Conservation (phyloP, 2,888 invertebrate species). For the Yponomeuta malinellus region DNA sequence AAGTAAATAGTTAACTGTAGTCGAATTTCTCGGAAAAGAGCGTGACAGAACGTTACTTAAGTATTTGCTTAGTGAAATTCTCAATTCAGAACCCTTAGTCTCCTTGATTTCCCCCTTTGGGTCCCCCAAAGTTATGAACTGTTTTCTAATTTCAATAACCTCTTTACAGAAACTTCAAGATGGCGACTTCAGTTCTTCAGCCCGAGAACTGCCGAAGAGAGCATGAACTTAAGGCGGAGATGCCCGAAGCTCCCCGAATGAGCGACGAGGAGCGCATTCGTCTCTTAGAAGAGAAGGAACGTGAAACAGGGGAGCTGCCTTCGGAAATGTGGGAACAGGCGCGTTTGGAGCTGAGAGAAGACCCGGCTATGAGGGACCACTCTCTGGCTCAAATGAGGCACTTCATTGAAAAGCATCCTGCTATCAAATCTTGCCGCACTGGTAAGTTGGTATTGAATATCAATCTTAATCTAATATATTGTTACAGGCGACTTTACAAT, state of each 20-base stretch:
- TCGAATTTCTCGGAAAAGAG: too few species aligned
- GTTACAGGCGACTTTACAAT: not conserved
- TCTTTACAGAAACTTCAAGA: conserved; percentile 23
- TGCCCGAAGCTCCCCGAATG: conserved; percentile 42
- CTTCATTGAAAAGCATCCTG: conserved; percentile 88
- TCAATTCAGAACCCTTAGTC: too few species aligned
- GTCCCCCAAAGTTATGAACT: not conserved
- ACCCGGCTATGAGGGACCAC: conserved; percentile 83
- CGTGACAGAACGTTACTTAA: too few species aligned
- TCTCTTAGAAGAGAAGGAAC: conserved; percentile 51
- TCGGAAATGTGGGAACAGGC: conserved; percentile 78
- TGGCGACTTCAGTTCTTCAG: conserved; percentile 69
- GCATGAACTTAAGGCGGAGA: conserved; percentile 49
- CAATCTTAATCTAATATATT: not conserved
- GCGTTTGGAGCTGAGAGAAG: conserved; percentile 85
- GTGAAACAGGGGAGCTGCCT: conserved; percentile 65
- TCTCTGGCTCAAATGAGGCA: conserved; percentile 86
- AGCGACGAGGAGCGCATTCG: conserved; percentile 57
- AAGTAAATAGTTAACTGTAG: too few species aligned
- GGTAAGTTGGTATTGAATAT: conserved; percentile 52
- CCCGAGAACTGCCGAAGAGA: conserved; percentile 57
- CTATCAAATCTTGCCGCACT: conserved; percentile 87
- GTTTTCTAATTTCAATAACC: not conserved
- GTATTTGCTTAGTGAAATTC: too few species aligned
- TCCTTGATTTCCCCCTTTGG: too few species aligned